Conservation (phyloP, 2,113 vertebrate genomes). For the Pterocles gutturalis region DNA sequence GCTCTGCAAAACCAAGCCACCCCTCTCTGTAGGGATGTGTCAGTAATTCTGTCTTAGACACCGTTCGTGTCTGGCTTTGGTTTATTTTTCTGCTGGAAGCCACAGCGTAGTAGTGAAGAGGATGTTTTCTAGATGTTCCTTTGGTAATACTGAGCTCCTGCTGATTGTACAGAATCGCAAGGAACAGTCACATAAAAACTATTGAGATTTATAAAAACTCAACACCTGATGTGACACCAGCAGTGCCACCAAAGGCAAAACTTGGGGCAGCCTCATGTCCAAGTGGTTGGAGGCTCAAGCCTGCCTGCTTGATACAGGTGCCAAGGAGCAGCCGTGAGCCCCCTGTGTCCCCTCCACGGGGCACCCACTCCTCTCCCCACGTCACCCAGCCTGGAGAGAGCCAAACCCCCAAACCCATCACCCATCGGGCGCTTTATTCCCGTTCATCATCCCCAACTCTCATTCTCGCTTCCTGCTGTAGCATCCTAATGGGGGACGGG, state of each 20-base stretch:
- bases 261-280: not conserved
- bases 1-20: not conserved
- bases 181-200: not conserved
- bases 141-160: not conserved
- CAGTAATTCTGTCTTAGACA: not conserved
- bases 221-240: not conserved
- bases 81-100: not conserved
- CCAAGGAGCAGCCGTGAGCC: not conserved
- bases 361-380: not conserved
- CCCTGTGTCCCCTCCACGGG: accelerated
- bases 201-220: not conserved
- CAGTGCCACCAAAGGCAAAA: not conserved
- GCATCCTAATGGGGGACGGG: accelerated
- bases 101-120: not conserved
- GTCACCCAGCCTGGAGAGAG: not conserved
- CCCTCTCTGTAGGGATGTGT: not conserved
- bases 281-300: accelerated
- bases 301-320: not conserved
- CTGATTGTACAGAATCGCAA: not conserved
- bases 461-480: accelerated
- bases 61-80: not conserved
- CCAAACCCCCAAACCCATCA: not conserved
- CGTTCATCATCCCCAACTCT: accelerated
- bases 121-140: not conserved
- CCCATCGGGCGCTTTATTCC: accelerated